Conservation (phyloP, 2,888 invertebrate species). For the Cartodere bifasciata region DNA sequence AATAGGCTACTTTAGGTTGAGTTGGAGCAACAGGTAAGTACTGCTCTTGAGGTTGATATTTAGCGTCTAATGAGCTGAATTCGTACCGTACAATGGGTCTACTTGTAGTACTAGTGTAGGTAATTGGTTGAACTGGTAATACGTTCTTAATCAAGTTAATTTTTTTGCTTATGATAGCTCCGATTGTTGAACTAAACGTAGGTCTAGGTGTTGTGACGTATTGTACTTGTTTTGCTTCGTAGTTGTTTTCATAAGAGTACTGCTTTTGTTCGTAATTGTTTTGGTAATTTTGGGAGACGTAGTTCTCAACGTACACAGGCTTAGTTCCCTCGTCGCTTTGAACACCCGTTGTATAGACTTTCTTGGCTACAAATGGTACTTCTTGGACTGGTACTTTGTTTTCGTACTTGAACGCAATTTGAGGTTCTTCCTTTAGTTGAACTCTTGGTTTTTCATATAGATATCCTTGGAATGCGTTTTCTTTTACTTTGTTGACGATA, state of each 20-base stretch:
- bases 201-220: constrained; percentile 24
- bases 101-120: constrained; percentile 5
- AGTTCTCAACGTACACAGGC: neutral
- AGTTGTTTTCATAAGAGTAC: too few relatives aligned
- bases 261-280: too few relatives aligned
- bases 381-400: constrained; percentile 23
- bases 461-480: constrained; percentile 4
- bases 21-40: neutral
- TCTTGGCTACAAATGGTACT: constrained; percentile 27
- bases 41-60: neutral
- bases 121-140: constrained; percentile 12
- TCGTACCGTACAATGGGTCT: constrained; percentile 4
- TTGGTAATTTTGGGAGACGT: neutral
- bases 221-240: neutral
- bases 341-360: constrained; percentile 24
- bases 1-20: neutral
- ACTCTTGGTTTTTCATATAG: constrained; percentile 7
- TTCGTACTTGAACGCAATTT: constrained; percentile 13
- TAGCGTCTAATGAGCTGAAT: neutral
- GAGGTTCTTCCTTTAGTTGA: constrained; percentile 5
- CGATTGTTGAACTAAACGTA: constrained; percentile 32
- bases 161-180: constrained; percentile 23
- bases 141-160: constrained; percentile 10
- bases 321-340: constrained; percentile 10
- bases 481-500: constrained; percentile 4